These are phyloP conservation scores for Pegoplata infirma DNA, from an alignment of 2,888 invertebrate species.

Conservation along the genomic window DNA sequence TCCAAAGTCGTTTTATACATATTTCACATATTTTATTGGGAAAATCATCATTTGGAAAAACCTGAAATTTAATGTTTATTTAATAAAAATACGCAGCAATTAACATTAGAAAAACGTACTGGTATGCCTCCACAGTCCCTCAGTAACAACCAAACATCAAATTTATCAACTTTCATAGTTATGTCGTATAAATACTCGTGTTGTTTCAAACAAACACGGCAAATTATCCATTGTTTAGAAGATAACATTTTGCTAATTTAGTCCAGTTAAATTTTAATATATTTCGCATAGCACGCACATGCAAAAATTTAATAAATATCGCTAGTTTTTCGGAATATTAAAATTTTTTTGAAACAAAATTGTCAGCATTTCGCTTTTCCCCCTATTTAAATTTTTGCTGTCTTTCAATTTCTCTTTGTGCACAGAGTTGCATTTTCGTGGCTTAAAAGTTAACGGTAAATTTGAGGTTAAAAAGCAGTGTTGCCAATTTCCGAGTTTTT, in stretches of 20 bases:
- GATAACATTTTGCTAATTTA: slow-evolving; percentile 10
- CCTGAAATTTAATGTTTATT: not conserved
- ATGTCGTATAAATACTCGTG: slow-evolving; percentile 26
- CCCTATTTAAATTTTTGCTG: too few relatives aligned
- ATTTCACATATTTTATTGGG: slow-evolving; percentile 47
- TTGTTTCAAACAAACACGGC: slow-evolving; percentile 51
- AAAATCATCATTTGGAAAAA: slow-evolving; percentile 36
- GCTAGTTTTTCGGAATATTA: not conserved
- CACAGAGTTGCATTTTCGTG: too few relatives aligned
- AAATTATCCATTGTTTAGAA: slow-evolving; percentile 46
- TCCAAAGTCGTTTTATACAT: slow-evolving; percentile 30
- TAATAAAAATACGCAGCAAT: not conserved
- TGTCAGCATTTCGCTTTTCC: too few relatives aligned
- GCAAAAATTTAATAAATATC: not conserved
- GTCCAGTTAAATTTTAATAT: not conserved
- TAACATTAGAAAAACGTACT: slow-evolving; percentile 4
- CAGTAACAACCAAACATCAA: slow-evolving; percentile 16
- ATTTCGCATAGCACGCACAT: not conserved
- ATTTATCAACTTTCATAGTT: not conserved
- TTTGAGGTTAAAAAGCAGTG: too few relatives aligned
- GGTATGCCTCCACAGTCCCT: slow-evolving; percentile 48
- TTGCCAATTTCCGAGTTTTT: too few relatives aligned
- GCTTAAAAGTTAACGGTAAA: too few relatives aligned
- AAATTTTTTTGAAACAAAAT: too few relatives aligned
- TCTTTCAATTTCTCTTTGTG: too few relatives aligned